Percentiles rank a stretch among this genome's conserved stretches.
These are phyloP conservation scores for Muscicapa comitata DNA, from an alignment of 2,797 vertebrate species.

Conservation along the genomic window DNA sequence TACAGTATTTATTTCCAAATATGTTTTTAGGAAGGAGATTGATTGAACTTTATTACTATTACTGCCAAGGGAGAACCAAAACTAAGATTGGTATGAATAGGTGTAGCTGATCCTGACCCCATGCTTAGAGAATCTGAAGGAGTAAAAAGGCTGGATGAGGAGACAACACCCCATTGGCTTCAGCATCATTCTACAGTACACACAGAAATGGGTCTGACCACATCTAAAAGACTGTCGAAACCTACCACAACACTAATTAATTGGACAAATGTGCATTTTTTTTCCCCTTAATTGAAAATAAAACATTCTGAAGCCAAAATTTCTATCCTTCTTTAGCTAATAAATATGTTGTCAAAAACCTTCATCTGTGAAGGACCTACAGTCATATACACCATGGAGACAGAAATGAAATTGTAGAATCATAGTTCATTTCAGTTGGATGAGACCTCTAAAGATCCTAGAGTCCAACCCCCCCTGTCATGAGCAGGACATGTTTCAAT, in stretches of 20 bases:
- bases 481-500: not conserved
- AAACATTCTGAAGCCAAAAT: not conserved
- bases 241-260: not conserved
- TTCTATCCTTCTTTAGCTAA: not conserved
- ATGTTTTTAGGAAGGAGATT: not conserved
- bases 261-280: not conserved
- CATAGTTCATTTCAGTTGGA: not conserved
- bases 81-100: not conserved
- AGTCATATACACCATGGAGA: not conserved
- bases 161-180: not conserved
- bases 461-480: fast-evolving
- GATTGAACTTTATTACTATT: not conserved
- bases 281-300: not conserved
- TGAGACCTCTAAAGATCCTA: not conserved
- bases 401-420: not conserved
- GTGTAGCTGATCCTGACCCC: not conserved
- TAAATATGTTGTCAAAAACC: not conserved
- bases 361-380: not conserved
- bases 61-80: not conserved
- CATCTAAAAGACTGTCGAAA: not conserved
- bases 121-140: not conserved
- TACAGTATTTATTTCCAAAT: conserved; percentile 4
- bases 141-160: not conserved
- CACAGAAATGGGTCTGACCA: not conserved
- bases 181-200: not conserved